Base-by-base conservation (phyloP, 1,140 invertebrate genomes). In the Oncopeltus fasciatus region DNA sequence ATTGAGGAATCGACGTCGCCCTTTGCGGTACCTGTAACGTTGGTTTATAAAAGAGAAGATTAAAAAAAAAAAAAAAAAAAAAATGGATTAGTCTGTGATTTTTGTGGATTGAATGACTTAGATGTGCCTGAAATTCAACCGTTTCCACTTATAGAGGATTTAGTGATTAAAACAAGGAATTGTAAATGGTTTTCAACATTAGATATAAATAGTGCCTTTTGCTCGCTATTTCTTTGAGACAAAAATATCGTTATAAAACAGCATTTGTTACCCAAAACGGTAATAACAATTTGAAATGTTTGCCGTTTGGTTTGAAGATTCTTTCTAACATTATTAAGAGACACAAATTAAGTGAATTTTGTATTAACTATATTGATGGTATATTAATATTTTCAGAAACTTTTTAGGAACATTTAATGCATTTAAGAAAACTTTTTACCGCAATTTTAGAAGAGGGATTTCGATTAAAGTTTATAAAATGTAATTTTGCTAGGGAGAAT, bases 311-410 rank as follows among this genome's bases (percentile, higher is more conserved):
- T 3, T 29, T 69, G 27, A 65, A 66, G 59, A 67, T 70, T 44
- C 56, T 70, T 59, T 49, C 44, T 26, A 58, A 58, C 46, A 74
- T 68, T 70, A 76, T 60, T 74, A 76, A 59, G 74, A 73, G 62
- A 74, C 72, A 49, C 72, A 74, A 53, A 63, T 68, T 18, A 72
- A 75, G 12, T 73, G 73, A 56, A 72, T 74, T 62, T 76, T 75
- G 74, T 74, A 74, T 76, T 67, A 74, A 74, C 73, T 57, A 64
- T 56, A 66, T 66, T 18, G 70, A 67, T 33, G 60, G 65, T 64
- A 69, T 68, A 63, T 57, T 71, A 61, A 65, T 68, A 66, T 62
- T 61, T 58, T 64, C 67, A 31, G 29, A 62, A 59, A 60, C 64
- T 16, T 71, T 66, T 44, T 44, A 66, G 38, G 65, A 70, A 64